These are phyloP conservation scores for Irena cyanogastra DNA, from an alignment of 2,113 vertebrate species.

Conservation along the genomic window DNA sequence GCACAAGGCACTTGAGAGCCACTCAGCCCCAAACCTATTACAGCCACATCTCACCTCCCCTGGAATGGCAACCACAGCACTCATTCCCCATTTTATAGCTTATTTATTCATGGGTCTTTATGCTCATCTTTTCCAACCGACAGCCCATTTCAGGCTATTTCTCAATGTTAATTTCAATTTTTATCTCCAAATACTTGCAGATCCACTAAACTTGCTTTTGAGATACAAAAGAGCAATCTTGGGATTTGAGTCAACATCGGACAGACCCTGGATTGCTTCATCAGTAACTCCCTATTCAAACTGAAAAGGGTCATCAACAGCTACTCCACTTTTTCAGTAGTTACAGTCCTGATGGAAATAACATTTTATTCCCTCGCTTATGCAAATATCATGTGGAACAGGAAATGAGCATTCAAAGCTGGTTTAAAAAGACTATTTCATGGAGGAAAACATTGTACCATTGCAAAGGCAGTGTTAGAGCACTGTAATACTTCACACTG, in stretches of 20 bases:
- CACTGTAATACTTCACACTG: neutral
- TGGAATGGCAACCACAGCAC: neutral
- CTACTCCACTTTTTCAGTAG: neutral
- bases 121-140: neutral
- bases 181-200: neutral
- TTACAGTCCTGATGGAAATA: neutral
- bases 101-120: neutral
- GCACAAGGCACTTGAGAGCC: neutral
- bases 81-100: neutral
- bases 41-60: neutral
- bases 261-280: neutral
- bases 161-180: conserved; percentile 5
- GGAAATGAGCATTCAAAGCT: neutral
- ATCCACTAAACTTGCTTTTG: neutral
- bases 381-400: neutral
- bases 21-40: neutral
- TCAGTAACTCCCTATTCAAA: neutral
- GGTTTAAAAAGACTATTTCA: neutral
- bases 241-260: neutral
- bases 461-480: neutral
- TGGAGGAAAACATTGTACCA: neutral
- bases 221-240: neutral
- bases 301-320: neutral
- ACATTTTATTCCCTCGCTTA: neutral
- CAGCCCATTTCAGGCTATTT: neutral